Evolutionary conservation across 2,888 invertebrate genomes (phyloP).

Genomic region (Tetranychus truncatus): DNA sequence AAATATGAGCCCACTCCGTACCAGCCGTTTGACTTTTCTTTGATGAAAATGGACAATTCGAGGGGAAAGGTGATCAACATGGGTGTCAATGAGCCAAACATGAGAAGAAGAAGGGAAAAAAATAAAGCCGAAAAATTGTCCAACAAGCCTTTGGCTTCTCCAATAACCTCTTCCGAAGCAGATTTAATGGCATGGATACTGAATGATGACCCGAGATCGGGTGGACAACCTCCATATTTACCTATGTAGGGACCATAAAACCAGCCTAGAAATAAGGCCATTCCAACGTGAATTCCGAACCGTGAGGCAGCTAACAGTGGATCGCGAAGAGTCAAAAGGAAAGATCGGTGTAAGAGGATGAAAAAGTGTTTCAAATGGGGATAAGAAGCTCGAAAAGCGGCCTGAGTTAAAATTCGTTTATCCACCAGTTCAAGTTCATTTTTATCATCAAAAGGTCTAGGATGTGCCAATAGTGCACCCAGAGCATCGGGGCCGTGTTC

Average conservation of each 20-base stretch:
- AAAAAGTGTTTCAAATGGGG: conserved; percentile 10
- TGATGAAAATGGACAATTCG: conserved; percentile 55
- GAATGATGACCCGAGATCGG: conserved; percentile 3
- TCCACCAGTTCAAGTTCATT: neutral
- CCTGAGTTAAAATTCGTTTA: neutral
- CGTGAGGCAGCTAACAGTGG: conserved; percentile 3
- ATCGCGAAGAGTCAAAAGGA: conserved; percentile 12
- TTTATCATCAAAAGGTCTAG: neutral
- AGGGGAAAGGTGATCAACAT: conserved; percentile 74
- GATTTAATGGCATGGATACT: neutral
- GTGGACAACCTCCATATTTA: conserved; percentile 45
- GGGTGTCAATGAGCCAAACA: conserved; percentile 88
- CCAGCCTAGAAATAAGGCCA: conserved; percentile 48
- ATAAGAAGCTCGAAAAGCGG: neutral
- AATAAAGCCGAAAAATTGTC: conserved; percentile 81
- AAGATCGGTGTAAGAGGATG: conserved; percentile 4
- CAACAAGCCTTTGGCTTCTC: conserved; percentile 58
- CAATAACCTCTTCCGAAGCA: conserved; percentile 28
- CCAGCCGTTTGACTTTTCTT: conserved; percentile 76
- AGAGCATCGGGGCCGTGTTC: conserved; percentile 5
- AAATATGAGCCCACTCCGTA: conserved; percentile 67
- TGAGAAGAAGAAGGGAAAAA: conserved; percentile 66
- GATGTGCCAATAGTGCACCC: neutral
- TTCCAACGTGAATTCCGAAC: neutral
- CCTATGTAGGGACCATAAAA: conserved; percentile 61